Base-by-base conservation (phyloP, 2,113 vertebrate species). In the Rhineura floridana region DNA sequence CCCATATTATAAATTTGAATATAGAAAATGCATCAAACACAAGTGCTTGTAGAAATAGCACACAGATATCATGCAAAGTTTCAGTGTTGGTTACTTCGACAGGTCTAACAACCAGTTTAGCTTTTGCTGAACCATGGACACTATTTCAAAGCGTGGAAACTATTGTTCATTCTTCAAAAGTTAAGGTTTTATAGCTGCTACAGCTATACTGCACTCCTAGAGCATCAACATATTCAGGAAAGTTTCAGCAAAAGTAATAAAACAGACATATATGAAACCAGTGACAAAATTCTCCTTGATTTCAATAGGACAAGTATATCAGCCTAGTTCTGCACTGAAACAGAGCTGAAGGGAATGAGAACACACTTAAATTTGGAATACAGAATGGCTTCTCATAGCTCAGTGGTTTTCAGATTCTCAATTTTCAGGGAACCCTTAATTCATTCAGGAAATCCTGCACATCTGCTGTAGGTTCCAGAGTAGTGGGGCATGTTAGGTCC, bases 71-170 rank as follows among this genome's bases (percentile, higher is more conserved):
- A 80, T 48, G 42, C 1, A 84, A 89, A 87, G 67, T 33, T 69
- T 89, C 36, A 87, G 46, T 39, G 55, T 19, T 0, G 0, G 12
- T 67, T 42, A 84, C 75, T 85, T 73, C 48, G 73, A 1, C 2
- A n/a, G n/a, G n/a, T n/a, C n/a, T n/a, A n/a, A n/a, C n/a, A n/a
- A n/a, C n/a, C n/a, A n/a, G n/a, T n/a, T n/a, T n/a, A n/a, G n/a
- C n/a, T n/a, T n/a, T n/a, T n/a, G n/a, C n/a, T 73, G 82, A 30
- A 84, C 36, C 76, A 83, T 86, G 86, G n/a, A 79, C 7, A 30
- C 7, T 80, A 52, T 21, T 30, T 2, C 3, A 19, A 19, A 87
- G 73, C 33, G 44, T 79, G 0, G 0, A 46, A 42, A 44, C 46
- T 39, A 30, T 30, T 50, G n/a, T 17, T 50, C 70, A 48, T 25